Percentiles rank a stretch among this genome's conserved stretches.
phyloP scores from a whole-genome alignment of 2,113 vertebrate species.

The Pithys albifrons region DNA sequence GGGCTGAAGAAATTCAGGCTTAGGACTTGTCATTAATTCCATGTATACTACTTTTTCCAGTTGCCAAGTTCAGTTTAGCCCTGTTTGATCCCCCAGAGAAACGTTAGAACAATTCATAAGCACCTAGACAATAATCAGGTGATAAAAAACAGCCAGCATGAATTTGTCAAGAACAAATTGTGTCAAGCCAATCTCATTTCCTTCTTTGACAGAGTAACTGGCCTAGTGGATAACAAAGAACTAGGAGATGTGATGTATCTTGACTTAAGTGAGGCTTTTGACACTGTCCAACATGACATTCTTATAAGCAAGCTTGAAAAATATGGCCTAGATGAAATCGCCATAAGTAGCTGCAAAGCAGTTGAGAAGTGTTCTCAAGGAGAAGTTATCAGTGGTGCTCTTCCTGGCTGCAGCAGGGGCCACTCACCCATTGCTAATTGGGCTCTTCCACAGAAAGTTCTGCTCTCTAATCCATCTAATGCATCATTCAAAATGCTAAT shows the following conservation, averaged over 20 bases:
- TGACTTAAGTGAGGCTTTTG: constrained; percentile 64
- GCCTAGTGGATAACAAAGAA: constrained; percentile 28
- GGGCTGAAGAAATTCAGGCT: background rate
- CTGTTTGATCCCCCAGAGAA: background rate
- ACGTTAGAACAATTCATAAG: constrained; percentile 20
- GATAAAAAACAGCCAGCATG: constrained; percentile 53
- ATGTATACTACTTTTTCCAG: background rate
- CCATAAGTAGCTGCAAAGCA: constrained; percentile 18
- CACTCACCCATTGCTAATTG: rapidly evolving
- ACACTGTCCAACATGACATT: constrained; percentile 60
- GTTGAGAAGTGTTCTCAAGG: background rate
- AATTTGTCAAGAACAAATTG: constrained; percentile 52
- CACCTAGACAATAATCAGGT: constrained; percentile 61
- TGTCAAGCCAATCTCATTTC: constrained; percentile 53
- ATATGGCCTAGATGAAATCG: constrained; percentile 36
- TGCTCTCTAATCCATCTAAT: background rate
- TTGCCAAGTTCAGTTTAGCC: constrained; percentile 11
- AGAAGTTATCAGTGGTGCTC: background rate
- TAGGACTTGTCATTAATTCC: background rate
- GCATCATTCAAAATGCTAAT: background rate
- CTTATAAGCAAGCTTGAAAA: constrained; percentile 53
- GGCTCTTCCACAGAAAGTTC: background rate
- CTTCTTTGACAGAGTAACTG: constrained; percentile 40
- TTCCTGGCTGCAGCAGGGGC: background rate
- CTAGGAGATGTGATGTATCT: constrained; percentile 55